These are phyloP conservation scores for Gulo gulo DNA, from an alignment of 2,113 vertebrate genomes.

Conservation along the genomic window DNA sequence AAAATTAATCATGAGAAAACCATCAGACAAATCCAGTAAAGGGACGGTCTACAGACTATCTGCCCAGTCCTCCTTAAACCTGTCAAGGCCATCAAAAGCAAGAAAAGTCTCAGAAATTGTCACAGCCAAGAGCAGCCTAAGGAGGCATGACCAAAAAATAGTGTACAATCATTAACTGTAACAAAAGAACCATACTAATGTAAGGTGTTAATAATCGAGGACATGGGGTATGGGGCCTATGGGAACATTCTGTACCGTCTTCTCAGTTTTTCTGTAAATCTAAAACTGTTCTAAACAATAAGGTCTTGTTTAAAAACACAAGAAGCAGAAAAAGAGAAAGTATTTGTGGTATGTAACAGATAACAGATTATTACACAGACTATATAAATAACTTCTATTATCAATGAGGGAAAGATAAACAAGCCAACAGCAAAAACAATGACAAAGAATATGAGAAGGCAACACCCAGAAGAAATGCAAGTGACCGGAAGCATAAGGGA, in stretches of 20 bases:
- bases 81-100: not conserved
- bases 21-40: not conserved
- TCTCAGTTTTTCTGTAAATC: not conserved
- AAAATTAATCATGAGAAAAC: not conserved
- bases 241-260: not conserved
- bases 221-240: fast-evolving
- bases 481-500: not conserved
- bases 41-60: not conserved
- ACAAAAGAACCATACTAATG: not conserved
- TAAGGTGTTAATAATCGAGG: not conserved
- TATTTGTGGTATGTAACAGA: not conserved
- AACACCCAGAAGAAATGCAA: not conserved
- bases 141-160: not conserved
- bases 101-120: not conserved
- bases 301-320: not conserved
- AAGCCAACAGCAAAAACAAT: not conserved
- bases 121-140: not conserved
- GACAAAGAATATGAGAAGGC: not conserved
- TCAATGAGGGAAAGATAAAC: not conserved
- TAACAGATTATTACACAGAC: not conserved
- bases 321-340: not conserved
- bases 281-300: not conserved
- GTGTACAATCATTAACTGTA: not conserved
- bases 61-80: not conserved
- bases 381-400: not conserved